Evolutionary conservation across 2,113 vertebrate genomes (phyloP).

Genomic region (Hemichromis elongatus): DNA sequence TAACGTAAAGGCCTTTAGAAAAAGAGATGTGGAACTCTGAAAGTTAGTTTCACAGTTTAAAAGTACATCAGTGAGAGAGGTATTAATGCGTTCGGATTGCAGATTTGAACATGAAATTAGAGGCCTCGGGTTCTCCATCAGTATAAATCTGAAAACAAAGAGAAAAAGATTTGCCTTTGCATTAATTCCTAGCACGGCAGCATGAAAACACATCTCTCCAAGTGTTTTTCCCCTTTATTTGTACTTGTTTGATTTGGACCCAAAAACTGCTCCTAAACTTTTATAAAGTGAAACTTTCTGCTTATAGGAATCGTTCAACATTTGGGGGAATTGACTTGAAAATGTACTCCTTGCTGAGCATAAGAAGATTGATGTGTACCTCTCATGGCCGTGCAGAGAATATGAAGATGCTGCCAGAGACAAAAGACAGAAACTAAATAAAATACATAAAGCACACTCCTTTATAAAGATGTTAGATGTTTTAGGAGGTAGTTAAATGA

Average conservation of each 20-base stretch:
- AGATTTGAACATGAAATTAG: neutral
- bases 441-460: neutral
- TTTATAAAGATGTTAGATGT: neutral
- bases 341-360: neutral
- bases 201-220: neutral
- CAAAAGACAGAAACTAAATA: neutral
- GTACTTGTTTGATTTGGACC: neutral
- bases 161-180: neutral
- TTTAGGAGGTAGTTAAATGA: neutral
- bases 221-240: neutral
- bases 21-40: neutral
- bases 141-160: neutral
- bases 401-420: neutral
- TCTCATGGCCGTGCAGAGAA: neutral
- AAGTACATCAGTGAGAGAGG: neutral
- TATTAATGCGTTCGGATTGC: neutral
- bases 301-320: neutral
- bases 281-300: neutral
- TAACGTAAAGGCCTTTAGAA: neutral
- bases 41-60: constrained; percentile 2
- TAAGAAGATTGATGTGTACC: neutral
- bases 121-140: neutral
- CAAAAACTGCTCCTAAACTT: neutral
- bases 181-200: neutral
- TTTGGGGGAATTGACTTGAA: neutral